These are phyloP conservation scores for Hydrotaea cyrtoneurina DNA, from an alignment of 2,888 invertebrate species.

Conservation along the genomic window DNA sequence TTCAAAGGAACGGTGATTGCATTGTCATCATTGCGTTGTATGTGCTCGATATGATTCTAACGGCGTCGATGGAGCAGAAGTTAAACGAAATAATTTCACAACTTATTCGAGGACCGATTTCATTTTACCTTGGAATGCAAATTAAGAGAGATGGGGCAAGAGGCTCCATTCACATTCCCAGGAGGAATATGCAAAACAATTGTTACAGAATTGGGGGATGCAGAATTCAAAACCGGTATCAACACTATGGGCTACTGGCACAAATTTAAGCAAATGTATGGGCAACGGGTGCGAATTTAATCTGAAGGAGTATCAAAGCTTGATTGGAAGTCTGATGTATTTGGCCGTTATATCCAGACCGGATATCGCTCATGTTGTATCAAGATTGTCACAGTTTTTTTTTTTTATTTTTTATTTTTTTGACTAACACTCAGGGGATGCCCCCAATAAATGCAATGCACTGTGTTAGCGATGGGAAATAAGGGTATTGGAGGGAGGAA, in stretches of 20 bases:
- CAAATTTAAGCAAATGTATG: background rate
- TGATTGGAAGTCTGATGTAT: constrained; percentile 61
- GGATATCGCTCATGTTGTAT: too few species aligned
- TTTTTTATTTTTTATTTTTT: too few species aligned
- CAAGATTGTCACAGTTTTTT: constrained; percentile 58
- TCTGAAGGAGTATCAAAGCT: too few species aligned
- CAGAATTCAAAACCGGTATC: constrained; percentile 33
- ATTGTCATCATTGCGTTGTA: constrained; percentile 50
- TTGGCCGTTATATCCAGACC: constrained; percentile 59
- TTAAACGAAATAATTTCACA: too few species aligned
- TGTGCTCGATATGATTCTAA: constrained; percentile 56
- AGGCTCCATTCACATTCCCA: constrained; percentile 48
- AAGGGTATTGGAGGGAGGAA: too few species aligned
- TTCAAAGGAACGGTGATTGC: background rate
- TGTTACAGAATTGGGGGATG: constrained; percentile 19
- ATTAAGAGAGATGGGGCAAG: constrained; percentile 47
- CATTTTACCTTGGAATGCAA: constrained; percentile 61
- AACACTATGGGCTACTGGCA: background rate
- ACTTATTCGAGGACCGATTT: constrained; percentile 53
- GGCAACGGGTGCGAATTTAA: too few species aligned
- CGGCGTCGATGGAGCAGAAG: constrained; percentile 22
- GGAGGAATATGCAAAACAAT: constrained; percentile 55
- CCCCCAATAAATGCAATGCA: too few species aligned
- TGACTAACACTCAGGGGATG: too few species aligned
- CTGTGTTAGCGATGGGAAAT: too few species aligned